Evolutionary conservation across 1,140 invertebrate species (phyloP).

Genomic region (Penaeus indicus): DNA sequence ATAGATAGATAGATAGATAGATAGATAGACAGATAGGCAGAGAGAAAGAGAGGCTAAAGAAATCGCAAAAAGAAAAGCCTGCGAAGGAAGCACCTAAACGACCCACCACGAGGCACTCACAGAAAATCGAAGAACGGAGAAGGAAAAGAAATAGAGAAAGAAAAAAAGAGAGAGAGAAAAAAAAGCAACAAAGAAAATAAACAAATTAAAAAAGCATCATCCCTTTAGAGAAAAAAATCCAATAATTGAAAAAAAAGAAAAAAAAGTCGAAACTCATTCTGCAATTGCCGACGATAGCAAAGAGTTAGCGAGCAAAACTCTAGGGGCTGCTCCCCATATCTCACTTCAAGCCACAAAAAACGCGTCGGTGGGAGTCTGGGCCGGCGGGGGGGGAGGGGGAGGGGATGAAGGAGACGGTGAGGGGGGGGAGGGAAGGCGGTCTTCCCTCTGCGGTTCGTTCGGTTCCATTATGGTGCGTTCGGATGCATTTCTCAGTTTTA

Average conservation of each 20-base stretch:
- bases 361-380: neutral
- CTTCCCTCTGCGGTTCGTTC: neutral
- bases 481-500: too few species aligned
- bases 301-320: conserved; percentile 52
- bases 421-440: neutral
- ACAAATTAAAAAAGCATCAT: neutral
- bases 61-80: neutral
- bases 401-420: neutral
- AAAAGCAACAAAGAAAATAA: neutral
- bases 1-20: neutral
- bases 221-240: neutral
- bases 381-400: neutral
- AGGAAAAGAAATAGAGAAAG: neutral
- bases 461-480: too few species aligned
- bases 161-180: neutral
- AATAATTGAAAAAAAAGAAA: neutral
- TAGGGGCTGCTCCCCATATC: conserved; percentile 40
- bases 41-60: neutral
- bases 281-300: conserved; percentile 47
- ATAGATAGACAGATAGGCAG: neutral
- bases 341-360: conserved; percentile 29
- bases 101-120: too few species aligned
- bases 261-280: conserved; percentile 39
- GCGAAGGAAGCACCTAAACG: too few species aligned
- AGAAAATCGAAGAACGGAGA: neutral